Conservation (phyloP, 1,140 invertebrate species). For the Sycobia sp. region DNA sequence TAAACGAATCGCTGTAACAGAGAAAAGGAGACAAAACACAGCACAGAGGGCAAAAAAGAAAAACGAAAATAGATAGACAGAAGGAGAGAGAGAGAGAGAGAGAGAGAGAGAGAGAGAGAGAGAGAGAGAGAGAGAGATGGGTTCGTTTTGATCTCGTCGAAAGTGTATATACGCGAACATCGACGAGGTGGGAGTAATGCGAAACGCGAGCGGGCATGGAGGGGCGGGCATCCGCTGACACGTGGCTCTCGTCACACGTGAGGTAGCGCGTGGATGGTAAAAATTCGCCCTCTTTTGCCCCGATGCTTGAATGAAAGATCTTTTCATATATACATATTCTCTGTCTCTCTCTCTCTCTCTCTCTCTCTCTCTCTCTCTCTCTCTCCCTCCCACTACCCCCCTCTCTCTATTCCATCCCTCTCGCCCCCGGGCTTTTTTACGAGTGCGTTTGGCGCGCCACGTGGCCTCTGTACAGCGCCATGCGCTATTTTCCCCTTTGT, state of each 20-base stretch:
- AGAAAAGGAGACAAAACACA: no score
- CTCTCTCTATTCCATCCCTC: no score
- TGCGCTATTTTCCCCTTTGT: background rate
- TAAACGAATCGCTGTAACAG: no score
- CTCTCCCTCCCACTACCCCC: no score
- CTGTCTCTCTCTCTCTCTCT: no score
- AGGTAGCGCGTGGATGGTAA: background rate
- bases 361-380: no score
- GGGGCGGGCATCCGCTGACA: conserved; percentile 17
- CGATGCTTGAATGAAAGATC: conserved; percentile 25
- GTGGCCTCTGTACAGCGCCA: background rate
- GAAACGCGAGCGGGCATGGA: background rate
- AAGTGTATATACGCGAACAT: no score
- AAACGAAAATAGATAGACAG: no score
- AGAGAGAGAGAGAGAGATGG: background rate
- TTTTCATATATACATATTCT: no score
- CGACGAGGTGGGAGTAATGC: background rate
- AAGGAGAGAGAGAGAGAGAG: background rate
- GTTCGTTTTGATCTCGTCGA: no score
- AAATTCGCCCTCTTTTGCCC: conserved; percentile 8
- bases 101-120: background rate
- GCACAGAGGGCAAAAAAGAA: no score
- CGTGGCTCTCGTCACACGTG: conserved; percentile 18
- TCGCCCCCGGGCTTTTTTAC: background rate
- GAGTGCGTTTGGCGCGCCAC: background rate